Evolutionary conservation across 1,140 invertebrate genomes (phyloP).

Genomic region (Lasioglossum baleicum): DNA sequence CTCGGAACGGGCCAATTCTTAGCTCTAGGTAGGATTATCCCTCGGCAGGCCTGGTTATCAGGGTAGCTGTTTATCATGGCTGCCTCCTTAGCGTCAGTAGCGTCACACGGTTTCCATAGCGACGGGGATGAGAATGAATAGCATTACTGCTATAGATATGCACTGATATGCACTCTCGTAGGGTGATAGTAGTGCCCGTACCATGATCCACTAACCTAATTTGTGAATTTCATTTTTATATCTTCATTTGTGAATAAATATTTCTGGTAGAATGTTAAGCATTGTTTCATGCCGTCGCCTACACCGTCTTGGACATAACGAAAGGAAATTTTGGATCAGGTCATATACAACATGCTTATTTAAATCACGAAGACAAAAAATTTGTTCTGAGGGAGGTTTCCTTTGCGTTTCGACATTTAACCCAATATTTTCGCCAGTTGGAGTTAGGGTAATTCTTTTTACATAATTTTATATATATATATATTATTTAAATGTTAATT

Average conservation of each 20-base stretch:
- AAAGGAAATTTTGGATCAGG: constrained; percentile 28
- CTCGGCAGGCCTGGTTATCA: too few relatives aligned
- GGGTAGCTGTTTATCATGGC: too few relatives aligned
- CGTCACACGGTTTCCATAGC: too few relatives aligned
- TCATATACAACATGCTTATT: constrained; percentile 20
- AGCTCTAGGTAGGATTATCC: too few relatives aligned
- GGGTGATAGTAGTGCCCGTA: background rate
- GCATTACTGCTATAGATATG: background rate
- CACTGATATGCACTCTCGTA: too few relatives aligned
- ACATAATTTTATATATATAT: background rate
- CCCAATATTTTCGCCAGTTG: constrained; percentile 33
- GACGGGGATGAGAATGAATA: too few relatives aligned
- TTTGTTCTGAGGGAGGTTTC: constrained; percentile 42
- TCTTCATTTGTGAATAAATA: constrained; percentile 37
- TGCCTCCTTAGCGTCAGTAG: too few relatives aligned
- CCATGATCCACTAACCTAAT: constrained; percentile 34
- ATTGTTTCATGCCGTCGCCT: constrained; percentile 35
- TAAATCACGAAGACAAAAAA: constrained; percentile 37
- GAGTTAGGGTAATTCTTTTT: constrained; percentile 68
- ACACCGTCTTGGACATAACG: background rate
- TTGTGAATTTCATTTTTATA: constrained; percentile 31
- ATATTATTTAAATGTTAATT: background rate
- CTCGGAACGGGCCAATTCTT: too few relatives aligned
- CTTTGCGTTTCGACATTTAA: constrained; percentile 24
- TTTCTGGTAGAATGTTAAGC: constrained; percentile 52